Percentiles rank a stretch among this genome's conserved stretches.
phyloP scores from a whole-genome alignment of 2,113 vertebrate species.

The Microtus richardsoni region DNA sequence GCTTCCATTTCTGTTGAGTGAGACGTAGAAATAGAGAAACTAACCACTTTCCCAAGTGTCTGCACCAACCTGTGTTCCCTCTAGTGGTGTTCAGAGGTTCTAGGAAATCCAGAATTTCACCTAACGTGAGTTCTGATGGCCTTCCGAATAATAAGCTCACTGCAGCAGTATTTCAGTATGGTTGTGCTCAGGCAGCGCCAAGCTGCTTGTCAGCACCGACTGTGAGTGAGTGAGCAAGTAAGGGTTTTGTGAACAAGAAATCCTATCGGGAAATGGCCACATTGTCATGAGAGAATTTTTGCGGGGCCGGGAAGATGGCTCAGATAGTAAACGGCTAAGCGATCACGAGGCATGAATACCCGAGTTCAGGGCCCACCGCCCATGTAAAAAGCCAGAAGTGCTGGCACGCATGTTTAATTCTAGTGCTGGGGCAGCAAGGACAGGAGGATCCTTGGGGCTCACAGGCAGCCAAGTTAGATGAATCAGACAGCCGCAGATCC shows the following conservation, averaged over 20 bases:
- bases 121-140: fast-evolving
- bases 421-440: background rate
- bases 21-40: background rate
- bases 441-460: background rate
- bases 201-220: background rate
- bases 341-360: background rate
- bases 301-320: background rate
- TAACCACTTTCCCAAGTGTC: background rate
- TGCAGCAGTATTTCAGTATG: background rate
- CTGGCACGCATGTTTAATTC: background rate
- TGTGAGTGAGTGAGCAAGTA: background rate
- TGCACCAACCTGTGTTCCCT: background rate
- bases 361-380: background rate
- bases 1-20: background rate
- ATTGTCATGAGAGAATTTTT: background rate
- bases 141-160: background rate
- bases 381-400: background rate
- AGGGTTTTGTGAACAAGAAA: background rate
- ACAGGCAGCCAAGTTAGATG: background rate
- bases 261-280: background rate
- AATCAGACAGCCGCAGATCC: no score
- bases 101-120: fast-evolving
- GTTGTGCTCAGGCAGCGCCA: background rate
- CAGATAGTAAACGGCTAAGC: background rate
- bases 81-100: background rate